Evolutionary conservation across 1,140 invertebrate genomes (phyloP).

Genomic region (Tetramorium simillimum): DNA sequence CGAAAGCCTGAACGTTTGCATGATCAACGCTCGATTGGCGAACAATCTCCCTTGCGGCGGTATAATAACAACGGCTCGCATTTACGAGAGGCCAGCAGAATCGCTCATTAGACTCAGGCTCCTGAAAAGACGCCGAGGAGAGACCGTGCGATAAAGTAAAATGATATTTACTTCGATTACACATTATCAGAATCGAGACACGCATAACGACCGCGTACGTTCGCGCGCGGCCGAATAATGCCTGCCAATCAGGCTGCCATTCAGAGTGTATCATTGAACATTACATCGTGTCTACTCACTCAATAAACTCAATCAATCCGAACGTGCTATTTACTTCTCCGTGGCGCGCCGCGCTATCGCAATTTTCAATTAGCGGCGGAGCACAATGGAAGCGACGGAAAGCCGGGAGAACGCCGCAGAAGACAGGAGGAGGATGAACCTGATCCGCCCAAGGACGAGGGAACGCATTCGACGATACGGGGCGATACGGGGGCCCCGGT

Average conservation of each 20-base stretch:
- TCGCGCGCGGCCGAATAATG: slow-evolving; percentile 12
- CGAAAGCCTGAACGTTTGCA: slow-evolving; percentile 1
- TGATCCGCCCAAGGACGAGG: slow-evolving; percentile 17
- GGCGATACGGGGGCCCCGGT: neutral
- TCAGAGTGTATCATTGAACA: slow-evolving; percentile 51
- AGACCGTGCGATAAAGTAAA: neutral
- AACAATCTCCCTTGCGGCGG: neutral
- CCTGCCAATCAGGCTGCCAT: slow-evolving; percentile 49
- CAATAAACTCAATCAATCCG: slow-evolving; percentile 50
- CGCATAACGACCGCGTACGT: slow-evolving; percentile 35
- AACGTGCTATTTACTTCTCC: slow-evolving; percentile 50
- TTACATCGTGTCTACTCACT: slow-evolving; percentile 29
- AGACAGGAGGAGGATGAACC: slow-evolving; percentile 39
- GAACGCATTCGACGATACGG: neutral
- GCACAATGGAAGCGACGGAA: neutral
- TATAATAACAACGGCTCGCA: slow-evolving; percentile 19
- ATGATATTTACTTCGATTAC: slow-evolving; percentile 42
- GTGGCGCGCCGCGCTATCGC: slow-evolving; percentile 25
- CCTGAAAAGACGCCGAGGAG: slow-evolving; percentile 42
- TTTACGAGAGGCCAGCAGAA: slow-evolving; percentile 25
- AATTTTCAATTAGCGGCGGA: slow-evolving; percentile 45
- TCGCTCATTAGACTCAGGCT: slow-evolving; percentile 30
- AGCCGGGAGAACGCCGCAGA: slow-evolving; percentile 16
- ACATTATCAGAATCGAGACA: slow-evolving; percentile 25
- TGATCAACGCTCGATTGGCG: slow-evolving; percentile 21